Evolutionary conservation across 1,140 invertebrate genomes (phyloP).

Genomic region (Ips typographus): DNA sequence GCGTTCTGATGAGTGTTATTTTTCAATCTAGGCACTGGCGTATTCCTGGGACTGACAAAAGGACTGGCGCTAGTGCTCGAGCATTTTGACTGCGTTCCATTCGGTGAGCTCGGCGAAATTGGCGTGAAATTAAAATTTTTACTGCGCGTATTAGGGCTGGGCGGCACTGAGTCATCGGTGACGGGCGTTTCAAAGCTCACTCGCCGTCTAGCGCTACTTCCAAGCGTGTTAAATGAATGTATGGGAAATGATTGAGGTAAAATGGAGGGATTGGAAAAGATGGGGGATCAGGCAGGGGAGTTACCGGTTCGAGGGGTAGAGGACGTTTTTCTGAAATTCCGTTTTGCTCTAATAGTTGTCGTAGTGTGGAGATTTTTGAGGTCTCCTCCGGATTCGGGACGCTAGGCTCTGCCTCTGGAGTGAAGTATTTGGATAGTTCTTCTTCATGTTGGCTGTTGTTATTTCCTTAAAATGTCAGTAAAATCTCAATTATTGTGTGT

Average conservation of each 20-base stretch:
- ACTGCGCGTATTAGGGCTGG: slow-evolving; percentile 62
- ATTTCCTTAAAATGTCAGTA: slow-evolving; percentile 56
- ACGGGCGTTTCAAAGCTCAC: slow-evolving; percentile 64
- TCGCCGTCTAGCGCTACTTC: slow-evolving; percentile 52
- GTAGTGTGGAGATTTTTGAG: slow-evolving; percentile 70
- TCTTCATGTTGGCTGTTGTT: slow-evolving; percentile 79
- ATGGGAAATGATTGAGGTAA: slow-evolving; percentile 8
- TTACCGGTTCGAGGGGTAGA: not conserved
- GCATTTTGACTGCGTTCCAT: slow-evolving; percentile 56
- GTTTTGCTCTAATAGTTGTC: slow-evolving; percentile 67
- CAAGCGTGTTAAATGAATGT: not conserved
- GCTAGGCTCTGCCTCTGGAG: slow-evolving; percentile 34
- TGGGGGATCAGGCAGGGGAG: not conserved
- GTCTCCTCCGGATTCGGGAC: slow-evolving; percentile 39
- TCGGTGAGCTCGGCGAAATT: slow-evolving; percentile 64
- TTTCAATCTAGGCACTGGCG: slow-evolving; percentile 64
- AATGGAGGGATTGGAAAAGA: slow-evolving; percentile 17
- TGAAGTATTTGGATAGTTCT: slow-evolving; percentile 76
- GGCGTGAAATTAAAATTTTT: slow-evolving; percentile 77
- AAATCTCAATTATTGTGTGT: not conserved
- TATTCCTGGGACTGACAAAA: slow-evolving; percentile 80
- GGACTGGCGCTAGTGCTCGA: slow-evolving; percentile 69
- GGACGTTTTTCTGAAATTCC: slow-evolving; percentile 41
- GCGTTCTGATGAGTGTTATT: slow-evolving; percentile 39
- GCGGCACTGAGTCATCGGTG: slow-evolving; percentile 53